Evolutionary conservation across 2,888 invertebrate genomes (phyloP).

Genomic region (Leptogaster cylindrica): DNA sequence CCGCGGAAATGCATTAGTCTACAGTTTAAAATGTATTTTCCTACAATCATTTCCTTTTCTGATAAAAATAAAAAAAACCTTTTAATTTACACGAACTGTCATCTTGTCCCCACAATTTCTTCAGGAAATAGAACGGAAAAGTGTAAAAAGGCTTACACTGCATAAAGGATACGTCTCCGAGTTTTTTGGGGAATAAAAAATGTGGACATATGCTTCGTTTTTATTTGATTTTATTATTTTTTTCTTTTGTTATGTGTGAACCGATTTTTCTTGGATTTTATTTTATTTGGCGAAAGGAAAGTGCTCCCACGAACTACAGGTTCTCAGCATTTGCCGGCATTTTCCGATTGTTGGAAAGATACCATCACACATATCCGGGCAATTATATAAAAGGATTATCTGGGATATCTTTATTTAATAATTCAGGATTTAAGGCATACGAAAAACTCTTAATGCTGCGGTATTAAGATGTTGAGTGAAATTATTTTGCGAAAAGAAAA

Average conservation of each 20-base stretch:
- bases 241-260: no score
- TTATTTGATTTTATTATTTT: no score
- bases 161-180: constrained; percentile 24
- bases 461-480: no score
- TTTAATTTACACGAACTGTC: constrained; percentile 24
- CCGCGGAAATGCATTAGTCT: constrained; percentile 23
- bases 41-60: constrained; percentile 34
- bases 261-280: no score
- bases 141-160: neutral
- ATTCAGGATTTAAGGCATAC: constrained; percentile 5
- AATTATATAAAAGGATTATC: constrained; percentile 1
- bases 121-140: constrained; percentile 25
- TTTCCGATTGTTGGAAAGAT: neutral
- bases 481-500: no score
- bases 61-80: constrained; percentile 31
- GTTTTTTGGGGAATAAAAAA: constrained; percentile 22
- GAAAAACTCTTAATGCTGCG: no score
- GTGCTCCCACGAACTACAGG: constrained; percentile 1
- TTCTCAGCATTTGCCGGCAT: neutral
- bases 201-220: neutral
- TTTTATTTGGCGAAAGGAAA: neutral
- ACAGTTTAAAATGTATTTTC: constrained; percentile 35
- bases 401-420: neutral
- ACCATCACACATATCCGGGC: neutral
- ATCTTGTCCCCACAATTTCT: constrained; percentile 11